Percentiles rank a stretch among this genome's conserved stretches.
Evolutionary conservation across 2,888 invertebrate genomes (phyloP).

Genomic region (Stenoptilia bipunctidactyla): DNA sequence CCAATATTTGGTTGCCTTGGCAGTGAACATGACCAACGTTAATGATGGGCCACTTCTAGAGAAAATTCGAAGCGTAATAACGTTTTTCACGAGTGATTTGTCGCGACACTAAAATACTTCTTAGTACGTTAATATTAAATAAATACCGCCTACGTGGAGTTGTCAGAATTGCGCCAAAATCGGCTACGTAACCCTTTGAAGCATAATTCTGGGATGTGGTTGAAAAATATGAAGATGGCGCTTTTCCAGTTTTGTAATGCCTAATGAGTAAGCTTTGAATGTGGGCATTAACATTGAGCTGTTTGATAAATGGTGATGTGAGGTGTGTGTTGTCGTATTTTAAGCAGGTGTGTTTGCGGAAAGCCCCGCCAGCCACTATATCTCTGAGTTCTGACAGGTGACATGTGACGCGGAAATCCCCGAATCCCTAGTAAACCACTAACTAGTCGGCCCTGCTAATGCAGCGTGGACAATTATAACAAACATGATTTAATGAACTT

Average conservation of each 20-base stretch:
- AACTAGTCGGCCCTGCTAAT: neutral
- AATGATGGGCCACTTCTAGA: slow-evolving; percentile 48
- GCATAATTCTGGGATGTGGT: neutral
- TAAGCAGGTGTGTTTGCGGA: neutral
- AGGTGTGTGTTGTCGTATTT: too few relatives aligned
- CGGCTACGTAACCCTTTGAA: neutral
- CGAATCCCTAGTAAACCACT: neutral
- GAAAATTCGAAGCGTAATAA: slow-evolving; percentile 19
- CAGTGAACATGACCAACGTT: slow-evolving; percentile 48
- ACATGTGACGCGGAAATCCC: neutral
- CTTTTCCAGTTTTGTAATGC: too few relatives aligned
- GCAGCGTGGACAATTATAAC: neutral
- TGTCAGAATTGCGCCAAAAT: neutral
- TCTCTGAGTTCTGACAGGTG: neutral
- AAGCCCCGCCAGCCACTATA: neutral
- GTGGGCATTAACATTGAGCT: neutral
- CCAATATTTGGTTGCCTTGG: slow-evolving; percentile 37
- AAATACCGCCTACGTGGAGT: neutral
- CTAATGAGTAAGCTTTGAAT: neutral
- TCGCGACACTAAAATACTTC: neutral
- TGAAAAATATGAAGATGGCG: neutral
- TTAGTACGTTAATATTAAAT: neutral
- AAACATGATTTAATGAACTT: neutral
- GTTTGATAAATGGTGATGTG: neutral
- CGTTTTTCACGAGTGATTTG: neutral